Evolutionary conservation across 2,888 invertebrate species (phyloP).

Genomic region (Noctua comes): DNA sequence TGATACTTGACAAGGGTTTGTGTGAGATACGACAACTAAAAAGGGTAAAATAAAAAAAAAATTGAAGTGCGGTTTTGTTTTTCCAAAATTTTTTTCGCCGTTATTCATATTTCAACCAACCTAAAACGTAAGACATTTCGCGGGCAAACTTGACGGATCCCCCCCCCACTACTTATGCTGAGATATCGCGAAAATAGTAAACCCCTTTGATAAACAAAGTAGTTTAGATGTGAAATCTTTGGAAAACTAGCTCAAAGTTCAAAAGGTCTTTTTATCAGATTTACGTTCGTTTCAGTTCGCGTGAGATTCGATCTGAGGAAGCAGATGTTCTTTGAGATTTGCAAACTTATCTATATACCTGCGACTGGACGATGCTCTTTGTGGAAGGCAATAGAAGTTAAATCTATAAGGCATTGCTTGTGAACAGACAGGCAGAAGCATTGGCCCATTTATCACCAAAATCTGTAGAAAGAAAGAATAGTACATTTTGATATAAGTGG

Average conservation of each 20-base stretch:
- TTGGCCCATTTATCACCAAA: not conserved
- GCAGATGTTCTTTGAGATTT: constrained; percentile 42
- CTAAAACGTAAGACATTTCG: not conserved
- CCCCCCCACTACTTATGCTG: not conserved
- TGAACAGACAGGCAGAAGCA: not conserved
- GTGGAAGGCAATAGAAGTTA: not conserved
- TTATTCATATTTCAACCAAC: not conserved
- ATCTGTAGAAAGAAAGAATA: no score
- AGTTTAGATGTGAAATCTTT: constrained; percentile 47
- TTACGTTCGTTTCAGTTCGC: constrained; percentile 63
- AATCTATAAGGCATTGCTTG: not conserved
- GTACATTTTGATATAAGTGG: no score
- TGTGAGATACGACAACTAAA: no score
- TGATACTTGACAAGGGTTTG: no score
- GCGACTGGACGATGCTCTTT: constrained; percentile 14
- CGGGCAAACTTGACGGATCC: not conserved
- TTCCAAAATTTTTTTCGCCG: no score
- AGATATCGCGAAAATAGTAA: constrained; percentile 23
- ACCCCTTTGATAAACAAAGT: constrained; percentile 55
- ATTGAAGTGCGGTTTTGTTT: no score
- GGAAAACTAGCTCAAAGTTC: constrained; percentile 43
- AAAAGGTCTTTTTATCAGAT: constrained; percentile 66
- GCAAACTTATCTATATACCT: constrained; percentile 17
- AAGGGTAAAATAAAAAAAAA: no score
- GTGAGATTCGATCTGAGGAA: constrained; percentile 49